Conservation (phyloP, 2,113 vertebrate species). For the Stigmatopora nigra region DNA sequence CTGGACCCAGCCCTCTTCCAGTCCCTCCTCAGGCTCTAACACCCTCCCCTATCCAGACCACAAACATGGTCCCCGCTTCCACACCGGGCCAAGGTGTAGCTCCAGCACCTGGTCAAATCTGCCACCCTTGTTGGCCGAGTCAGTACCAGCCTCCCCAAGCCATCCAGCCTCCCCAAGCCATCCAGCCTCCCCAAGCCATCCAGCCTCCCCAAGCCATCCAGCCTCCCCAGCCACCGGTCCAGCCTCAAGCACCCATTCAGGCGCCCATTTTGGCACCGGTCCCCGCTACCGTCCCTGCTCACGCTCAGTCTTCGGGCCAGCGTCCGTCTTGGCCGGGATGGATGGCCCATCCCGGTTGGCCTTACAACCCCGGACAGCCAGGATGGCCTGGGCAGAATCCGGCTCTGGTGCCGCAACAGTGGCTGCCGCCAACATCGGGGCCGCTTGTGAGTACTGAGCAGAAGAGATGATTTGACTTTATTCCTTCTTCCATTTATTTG, state of each 20-base stretch:
- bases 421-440: constrained; percentile 61
- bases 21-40: constrained; percentile 16
- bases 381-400: constrained; percentile 70
- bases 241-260: neutral
- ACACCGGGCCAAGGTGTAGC: constrained; percentile 1
- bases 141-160: constrained; percentile 40
- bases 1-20: constrained; percentile 11
- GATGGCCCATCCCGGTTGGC: constrained; percentile 52
- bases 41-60: constrained; percentile 24
- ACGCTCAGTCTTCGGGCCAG: constrained; percentile 18
- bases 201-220: constrained; percentile 28
- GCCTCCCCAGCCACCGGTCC: constrained; percentile 18
- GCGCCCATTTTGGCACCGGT: neutral
- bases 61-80: constrained; percentile 15
- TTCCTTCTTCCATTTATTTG: neutral
- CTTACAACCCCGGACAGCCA: constrained; percentile 68
- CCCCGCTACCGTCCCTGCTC: constrained; percentile 9
- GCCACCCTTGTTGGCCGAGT: constrained; percentile 50
- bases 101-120: constrained; percentile 30
- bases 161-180: constrained; percentile 16
- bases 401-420: constrained; percentile 38
- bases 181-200: constrained; percentile 31
- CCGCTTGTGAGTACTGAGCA: constrained; percentile 59
- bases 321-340: constrained; percentile 41
- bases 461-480: neutral